Evolutionary conservation across 2,888 invertebrate species (phyloP).

Genomic region (Andrena hattorfiana): DNA sequence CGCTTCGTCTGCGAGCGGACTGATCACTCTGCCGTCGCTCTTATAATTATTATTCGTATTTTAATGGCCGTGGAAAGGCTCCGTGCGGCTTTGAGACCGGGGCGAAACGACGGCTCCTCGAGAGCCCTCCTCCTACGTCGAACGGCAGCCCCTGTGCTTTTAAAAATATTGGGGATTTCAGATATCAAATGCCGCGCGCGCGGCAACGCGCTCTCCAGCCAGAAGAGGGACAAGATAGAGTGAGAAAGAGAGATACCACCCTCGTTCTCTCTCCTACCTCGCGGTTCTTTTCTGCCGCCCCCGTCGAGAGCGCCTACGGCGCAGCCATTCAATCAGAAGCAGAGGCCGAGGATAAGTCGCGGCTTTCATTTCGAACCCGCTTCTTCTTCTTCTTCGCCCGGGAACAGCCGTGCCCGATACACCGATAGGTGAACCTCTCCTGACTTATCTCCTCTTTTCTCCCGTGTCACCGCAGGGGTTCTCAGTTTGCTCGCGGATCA

Average conservation of each 20-base stretch:
- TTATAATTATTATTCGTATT: slow-evolving; percentile 85
- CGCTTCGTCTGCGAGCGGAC: slow-evolving; percentile 79
- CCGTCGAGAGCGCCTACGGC: slow-evolving; percentile 78
- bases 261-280: slow-evolving; percentile 45
- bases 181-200: slow-evolving; percentile 81
- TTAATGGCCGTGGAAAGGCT: slow-evolving; percentile 83
- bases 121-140: slow-evolving; percentile 68
- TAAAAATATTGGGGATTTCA: slow-evolving; percentile 85
- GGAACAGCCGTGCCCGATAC: slow-evolving; percentile 67
- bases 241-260: neutral
- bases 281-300: slow-evolving; percentile 43
- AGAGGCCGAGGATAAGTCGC: slow-evolving; percentile 80
- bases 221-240: slow-evolving; percentile 67
- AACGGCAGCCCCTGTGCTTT: slow-evolving; percentile 79
- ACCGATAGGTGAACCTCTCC: slow-evolving; percentile 65
- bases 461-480: slow-evolving; percentile 23
- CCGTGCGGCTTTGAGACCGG: slow-evolving; percentile 80
- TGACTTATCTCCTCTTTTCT: slow-evolving; percentile 16
- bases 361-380: slow-evolving; percentile 76
- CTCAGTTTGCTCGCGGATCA: slow-evolving; percentile 13
- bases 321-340: slow-evolving; percentile 84
- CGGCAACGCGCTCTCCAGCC: slow-evolving; percentile 71
- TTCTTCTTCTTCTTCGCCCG: slow-evolving; percentile 45
- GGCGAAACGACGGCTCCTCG: slow-evolving; percentile 75
- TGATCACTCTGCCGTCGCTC: slow-evolving; percentile 84